Base-by-base conservation (phyloP, 1,140 invertebrate genomes). In the Drosophila leontia region DNA sequence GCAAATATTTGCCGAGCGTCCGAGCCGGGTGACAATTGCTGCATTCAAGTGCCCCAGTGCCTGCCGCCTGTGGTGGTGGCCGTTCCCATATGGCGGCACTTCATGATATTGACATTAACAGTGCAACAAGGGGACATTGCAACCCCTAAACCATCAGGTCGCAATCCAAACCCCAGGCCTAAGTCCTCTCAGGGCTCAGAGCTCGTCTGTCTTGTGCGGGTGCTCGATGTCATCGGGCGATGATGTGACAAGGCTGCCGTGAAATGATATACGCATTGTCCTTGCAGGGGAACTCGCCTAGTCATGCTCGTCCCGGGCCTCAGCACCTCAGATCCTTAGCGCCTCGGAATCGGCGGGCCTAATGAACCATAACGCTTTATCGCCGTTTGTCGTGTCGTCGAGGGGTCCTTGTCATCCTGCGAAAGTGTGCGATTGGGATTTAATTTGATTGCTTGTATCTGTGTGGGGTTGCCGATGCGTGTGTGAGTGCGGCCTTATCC, bases 281-380 rank as follows among this genome's bases (percentile, higher is more conserved):
- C 67, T 70, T 62, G 75, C 71, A 29, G 71, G 64, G 42, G 64
- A 42, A 71, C 79, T 64, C 63, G 68, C 65, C 50, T 58, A 48
- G 62, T 67, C 56, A 69, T 61, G 42, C 34, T 42, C 50, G 29
- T 57, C 39, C 9, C 15, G 29, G 23, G 32, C 39, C 35, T 34
- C 32, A 37, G 44, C 56, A 48, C 59, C 80, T 68, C 63, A 39
- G 35, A 68, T 56, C 32, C 62, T 29, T 29, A 47, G 44, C 60
- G 59, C 48, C 35, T 78, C 41, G 55, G 57, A 79, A 82, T 87
- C 80, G 64, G 76, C 68, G 86, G 65, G 78, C 86, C 86, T 90
- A 90, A 90, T 90, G 85, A 90, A 90, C 78, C 85, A 90, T 90
- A 90, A 90, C 85, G 85, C 78, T 91, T 90, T 90, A 90, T 90